Evolutionary conservation across 2,888 invertebrate genomes (phyloP).

Genomic region (Portevinia maculata): DNA sequence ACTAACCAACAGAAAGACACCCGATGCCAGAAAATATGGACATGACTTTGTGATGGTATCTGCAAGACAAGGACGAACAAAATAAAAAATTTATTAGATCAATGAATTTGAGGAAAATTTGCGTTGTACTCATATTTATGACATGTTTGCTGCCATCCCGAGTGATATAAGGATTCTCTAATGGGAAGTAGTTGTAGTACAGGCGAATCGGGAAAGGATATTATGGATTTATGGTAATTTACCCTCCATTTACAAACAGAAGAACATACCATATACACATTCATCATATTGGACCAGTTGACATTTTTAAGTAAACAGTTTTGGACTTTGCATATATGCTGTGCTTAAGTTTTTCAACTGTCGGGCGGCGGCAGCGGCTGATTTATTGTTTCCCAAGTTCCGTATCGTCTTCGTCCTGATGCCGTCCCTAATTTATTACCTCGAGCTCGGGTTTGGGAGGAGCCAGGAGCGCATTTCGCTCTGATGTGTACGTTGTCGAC

Average conservation of each 20-base stretch:
- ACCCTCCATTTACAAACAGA: constrained; percentile 24
- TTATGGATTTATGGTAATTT: constrained; percentile 70
- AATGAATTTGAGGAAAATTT: constrained; percentile 58
- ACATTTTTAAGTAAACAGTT: constrained; percentile 66
- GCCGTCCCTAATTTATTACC: constrained; percentile 61
- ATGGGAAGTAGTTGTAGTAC: constrained; percentile 12
- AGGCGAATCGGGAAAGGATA: constrained; percentile 19
- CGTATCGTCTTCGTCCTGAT: constrained; percentile 48
- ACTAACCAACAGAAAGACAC: constrained; percentile 89
- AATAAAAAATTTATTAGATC: constrained; percentile 63
- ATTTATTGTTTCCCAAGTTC: constrained; percentile 59
- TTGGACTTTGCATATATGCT: constrained; percentile 63
- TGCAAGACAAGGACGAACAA: constrained; percentile 82
- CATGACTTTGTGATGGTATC: constrained; percentile 94
- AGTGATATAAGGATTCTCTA: constrained; percentile 40
- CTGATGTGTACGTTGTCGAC: constrained; percentile 16
- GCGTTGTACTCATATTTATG: constrained; percentile 58
- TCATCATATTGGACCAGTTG: constrained; percentile 68
- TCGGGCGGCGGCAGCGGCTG: constrained; percentile 19
- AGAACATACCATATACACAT: constrained; percentile 41
- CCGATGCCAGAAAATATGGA: constrained; percentile 91
- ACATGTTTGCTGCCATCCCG: constrained; percentile 54
- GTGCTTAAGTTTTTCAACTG: constrained; percentile 63
- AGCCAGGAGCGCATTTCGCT: constrained; percentile 4
- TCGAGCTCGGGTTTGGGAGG: not conserved